Evolutionary conservation across 2,113 vertebrate genomes (phyloP).

Genomic region (Muntiacus reevesi): DNA sequence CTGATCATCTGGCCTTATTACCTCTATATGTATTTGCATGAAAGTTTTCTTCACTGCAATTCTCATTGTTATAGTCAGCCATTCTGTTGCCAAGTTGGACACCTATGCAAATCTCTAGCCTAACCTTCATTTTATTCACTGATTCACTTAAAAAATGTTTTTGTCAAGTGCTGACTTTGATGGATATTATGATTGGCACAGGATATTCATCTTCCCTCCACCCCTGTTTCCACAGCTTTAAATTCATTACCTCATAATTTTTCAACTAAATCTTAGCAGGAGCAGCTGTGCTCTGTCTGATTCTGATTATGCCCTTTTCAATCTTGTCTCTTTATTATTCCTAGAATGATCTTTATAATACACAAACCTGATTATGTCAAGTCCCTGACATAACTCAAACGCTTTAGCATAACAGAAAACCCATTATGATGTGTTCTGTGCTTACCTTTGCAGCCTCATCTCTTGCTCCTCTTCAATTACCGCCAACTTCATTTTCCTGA

Average conservation of each 20-base stretch:
- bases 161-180: background rate
- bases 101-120: background rate
- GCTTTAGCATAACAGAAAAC: background rate
- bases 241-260: conserved; percentile 32
- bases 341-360: conserved; percentile 21
- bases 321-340: conserved; percentile 23
- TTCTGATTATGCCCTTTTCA: conserved; percentile 20
- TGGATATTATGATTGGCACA: background rate
- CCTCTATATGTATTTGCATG: background rate
- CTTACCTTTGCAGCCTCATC: background rate
- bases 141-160: background rate
- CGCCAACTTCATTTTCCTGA: background rate
- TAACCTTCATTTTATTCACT: background rate
- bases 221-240: background rate
- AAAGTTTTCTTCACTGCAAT: background rate
- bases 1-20: background rate
- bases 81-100: background rate
- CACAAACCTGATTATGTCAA: conserved; percentile 6
- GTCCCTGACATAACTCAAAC: background rate
- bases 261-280: conserved; percentile 5
- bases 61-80: background rate
- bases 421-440: background rate
- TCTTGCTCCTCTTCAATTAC: background rate
- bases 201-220: background rate
- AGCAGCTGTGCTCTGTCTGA: conserved; percentile 2